Conservation (phyloP, 2,113 vertebrate genomes). For the Salvelinus fontinalis region DNA sequence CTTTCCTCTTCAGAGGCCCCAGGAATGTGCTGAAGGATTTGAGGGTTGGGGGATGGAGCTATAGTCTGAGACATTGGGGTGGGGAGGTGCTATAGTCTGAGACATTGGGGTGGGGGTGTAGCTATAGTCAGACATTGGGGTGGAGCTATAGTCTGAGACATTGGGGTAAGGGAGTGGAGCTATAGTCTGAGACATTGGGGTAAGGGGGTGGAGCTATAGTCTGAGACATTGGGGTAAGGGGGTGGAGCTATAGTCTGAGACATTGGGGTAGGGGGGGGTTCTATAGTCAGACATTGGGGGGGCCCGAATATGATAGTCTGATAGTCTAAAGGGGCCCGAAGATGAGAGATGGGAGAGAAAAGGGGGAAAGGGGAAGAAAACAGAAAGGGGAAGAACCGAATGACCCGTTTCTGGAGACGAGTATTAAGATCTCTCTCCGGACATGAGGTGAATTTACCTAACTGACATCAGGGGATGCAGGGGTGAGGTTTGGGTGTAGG, state of each 20-base stretch:
- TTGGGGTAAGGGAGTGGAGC: not conserved
- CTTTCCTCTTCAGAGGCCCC: conserved; percentile 38
- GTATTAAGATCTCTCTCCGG: not conserved
- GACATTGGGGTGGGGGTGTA: not conserved
- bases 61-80: not conserved
- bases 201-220: not conserved
- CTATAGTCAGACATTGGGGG: too few relatives aligned
- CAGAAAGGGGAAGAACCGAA: not conserved
- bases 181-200: not conserved
- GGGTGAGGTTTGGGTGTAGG: not conserved
- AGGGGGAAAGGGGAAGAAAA: not conserved
- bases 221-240: not conserved
- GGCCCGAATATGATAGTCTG: not conserved
- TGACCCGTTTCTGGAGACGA: not conserved
- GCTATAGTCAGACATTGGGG: not conserved
- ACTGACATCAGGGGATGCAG: not conserved
- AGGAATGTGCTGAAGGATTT: conserved; percentile 46
- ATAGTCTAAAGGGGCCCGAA: not conserved
- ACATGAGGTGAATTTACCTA: too few relatives aligned
- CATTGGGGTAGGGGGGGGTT: not conserved
- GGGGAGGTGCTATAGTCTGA: not conserved
- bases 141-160: not conserved
- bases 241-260: not conserved
- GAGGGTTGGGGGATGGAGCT: conserved; percentile 27
- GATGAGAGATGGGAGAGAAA: not conserved